Evolutionary conservation across 37 sponge, comb jelly and placozoan genomes (phyloP), one percentile per base, ranked within the genome.

Genomic region (Eunapius fragilis): DNA sequence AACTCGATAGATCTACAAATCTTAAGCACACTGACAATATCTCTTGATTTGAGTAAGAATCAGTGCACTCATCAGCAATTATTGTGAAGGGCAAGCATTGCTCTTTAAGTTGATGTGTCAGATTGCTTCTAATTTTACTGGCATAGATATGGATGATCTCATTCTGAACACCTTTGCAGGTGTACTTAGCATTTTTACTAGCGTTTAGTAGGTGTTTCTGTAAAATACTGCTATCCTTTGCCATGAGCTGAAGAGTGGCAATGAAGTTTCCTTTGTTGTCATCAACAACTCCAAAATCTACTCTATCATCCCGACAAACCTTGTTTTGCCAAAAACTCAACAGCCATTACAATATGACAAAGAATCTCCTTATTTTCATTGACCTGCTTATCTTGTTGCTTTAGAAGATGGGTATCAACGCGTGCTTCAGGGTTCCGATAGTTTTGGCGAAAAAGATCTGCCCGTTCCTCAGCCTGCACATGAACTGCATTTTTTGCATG

Each of bases 311-410:
- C 13, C 82, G 82, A 71, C 85, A 74, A 5, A 74, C 82, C 13
- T 78, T 89, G 90, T 41, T 89, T 89, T 10, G 85, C 90, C 5
- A 89, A 36, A 77, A 89, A 87, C 74, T 89, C 77, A 17, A 87
- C 85, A 28, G 90, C 80, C 67, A 76, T 58, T 87, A 19, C 31
- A 84, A 69, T 49, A 75, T 73, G 36, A 41, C 6, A 6, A 14
- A 87, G 82, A 72, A 87, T 50, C 22, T 84, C 31, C 47, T 85
- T 88, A 35, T 88, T 88, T 67, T 85, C 89, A 45, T 48, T 50
- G 5, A 13, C 81, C 35, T 85, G 69, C 27, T 88, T 84, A 37
- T 76, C 82, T 72, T 37, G 28, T 30, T 88, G 31, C 5, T 4
- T 37, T 84, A 74, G 47, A 25, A 87, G 25, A 25, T 6, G 45